Conservation (phyloP, 2,113 vertebrate species). For the Psilopogon haemacephalus region DNA sequence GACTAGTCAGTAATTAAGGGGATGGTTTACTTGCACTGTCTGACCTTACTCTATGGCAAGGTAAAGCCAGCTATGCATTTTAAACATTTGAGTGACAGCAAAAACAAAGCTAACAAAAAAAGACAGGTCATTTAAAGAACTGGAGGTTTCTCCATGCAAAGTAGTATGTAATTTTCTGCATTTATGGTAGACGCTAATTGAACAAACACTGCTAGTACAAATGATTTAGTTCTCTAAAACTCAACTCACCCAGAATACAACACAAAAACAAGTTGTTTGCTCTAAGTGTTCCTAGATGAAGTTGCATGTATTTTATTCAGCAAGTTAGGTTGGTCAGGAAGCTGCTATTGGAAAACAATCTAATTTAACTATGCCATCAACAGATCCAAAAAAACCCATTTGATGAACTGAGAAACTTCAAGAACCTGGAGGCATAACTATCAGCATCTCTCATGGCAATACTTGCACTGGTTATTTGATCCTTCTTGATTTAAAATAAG, state of each 20-base stretch:
- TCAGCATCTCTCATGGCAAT: not conserved
- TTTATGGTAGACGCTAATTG: not conserved
- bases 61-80: not conserved
- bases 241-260: not conserved
- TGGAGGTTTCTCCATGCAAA: not conserved
- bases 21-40: constrained; percentile 37
- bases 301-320: not conserved
- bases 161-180: not conserved
- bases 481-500: not conserved
- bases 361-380: not conserved
- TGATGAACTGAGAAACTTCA: not conserved
- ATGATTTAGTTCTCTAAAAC: not conserved
- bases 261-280: not conserved
- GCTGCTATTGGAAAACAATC: not conserved
- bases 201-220: not conserved
- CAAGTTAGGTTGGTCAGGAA: not conserved
- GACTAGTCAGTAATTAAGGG: not conserved
- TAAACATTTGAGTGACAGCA: not conserved
- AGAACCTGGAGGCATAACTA: not conserved
- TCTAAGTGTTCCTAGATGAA: not conserved
- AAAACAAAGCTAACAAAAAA: not conserved
- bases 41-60: constrained; percentile 17
- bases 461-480: not conserved
- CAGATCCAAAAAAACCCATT: not conserved
- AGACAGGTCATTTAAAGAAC: not conserved